These are phyloP conservation scores for Calameuta idolon DNA, from an alignment of 2,888 invertebrate species.

Conservation along the genomic window DNA sequence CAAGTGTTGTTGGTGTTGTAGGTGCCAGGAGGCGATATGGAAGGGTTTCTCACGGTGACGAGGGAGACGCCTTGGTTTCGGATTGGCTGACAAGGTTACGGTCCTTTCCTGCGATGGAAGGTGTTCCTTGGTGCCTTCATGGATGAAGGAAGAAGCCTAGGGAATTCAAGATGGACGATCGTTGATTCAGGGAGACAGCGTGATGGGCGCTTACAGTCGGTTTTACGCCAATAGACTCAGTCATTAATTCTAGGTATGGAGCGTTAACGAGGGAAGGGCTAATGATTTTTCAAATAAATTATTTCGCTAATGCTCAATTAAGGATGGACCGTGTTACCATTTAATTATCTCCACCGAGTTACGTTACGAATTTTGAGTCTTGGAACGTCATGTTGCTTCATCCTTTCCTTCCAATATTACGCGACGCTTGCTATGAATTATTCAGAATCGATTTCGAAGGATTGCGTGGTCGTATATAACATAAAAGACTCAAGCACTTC, in stretches of 20 bases:
- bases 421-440: not conserved
- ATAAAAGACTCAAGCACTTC: not conserved
- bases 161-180: not conserved
- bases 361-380: not conserved
- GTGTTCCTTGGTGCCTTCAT: not conserved
- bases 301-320: slow-evolving; percentile 11
- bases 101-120: not conserved
- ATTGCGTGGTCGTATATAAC: not conserved
- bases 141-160: not conserved
- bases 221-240: not conserved
- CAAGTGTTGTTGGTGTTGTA: not conserved
- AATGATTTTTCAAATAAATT: slow-evolving; percentile 14
- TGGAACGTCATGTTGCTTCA: not conserved
- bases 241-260: not conserved
- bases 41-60: slow-evolving; percentile 37
- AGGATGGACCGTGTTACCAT: not conserved
- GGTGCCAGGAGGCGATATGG: slow-evolving; percentile 26
- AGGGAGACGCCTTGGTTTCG: slow-evolving; percentile 29
- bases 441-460: not conserved
- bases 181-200: not conserved
- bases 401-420: not conserved
- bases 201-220: not conserved
- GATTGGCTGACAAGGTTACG: slow-evolving; percentile 25
- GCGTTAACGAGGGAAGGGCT: slow-evolving; percentile 6
- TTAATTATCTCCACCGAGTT: slow-evolving; percentile 4